Conservation (phyloP, 2,797 vertebrate genomes). For the Paguma larvata region DNA sequence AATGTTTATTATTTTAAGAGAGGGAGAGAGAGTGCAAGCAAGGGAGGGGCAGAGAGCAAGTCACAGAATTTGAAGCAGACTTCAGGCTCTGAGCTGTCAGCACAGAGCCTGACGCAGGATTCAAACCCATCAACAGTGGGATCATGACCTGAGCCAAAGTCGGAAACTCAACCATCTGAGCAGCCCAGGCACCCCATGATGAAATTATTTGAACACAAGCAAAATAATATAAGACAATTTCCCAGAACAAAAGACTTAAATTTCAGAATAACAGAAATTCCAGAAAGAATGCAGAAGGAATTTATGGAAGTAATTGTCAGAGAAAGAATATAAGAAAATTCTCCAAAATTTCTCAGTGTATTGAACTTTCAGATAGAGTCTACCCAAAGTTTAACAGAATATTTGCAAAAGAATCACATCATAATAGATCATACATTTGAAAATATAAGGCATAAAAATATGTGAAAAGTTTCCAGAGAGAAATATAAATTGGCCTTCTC, state of each 20-base stretch:
- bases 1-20: too few relatives aligned
- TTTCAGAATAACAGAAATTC: not conserved
- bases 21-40: too few relatives aligned
- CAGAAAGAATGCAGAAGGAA: not conserved
- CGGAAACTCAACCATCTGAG: too few relatives aligned
- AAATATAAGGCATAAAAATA: not conserved
- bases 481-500: not conserved
- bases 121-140: too few relatives aligned
- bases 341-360: not conserved
- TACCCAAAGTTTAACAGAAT: not conserved
- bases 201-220: not conserved
- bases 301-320: not conserved
- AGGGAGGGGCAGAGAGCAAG: too few relatives aligned
- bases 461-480: not conserved
- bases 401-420: not conserved
- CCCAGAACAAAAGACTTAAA: not conserved
- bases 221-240: not conserved
- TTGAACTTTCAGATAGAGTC: not conserved
- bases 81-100: too few relatives aligned
- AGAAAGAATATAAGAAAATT: constrained; percentile 14
- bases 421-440: constrained; percentile 2
- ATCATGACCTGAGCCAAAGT: too few relatives aligned
- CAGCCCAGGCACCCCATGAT: not conserved
- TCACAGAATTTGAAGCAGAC: too few relatives aligned
- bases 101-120: too few relatives aligned